Evolutionary conservation across 1,140 invertebrate species (phyloP).

Genomic region (Rhagoletis pomonella): DNA sequence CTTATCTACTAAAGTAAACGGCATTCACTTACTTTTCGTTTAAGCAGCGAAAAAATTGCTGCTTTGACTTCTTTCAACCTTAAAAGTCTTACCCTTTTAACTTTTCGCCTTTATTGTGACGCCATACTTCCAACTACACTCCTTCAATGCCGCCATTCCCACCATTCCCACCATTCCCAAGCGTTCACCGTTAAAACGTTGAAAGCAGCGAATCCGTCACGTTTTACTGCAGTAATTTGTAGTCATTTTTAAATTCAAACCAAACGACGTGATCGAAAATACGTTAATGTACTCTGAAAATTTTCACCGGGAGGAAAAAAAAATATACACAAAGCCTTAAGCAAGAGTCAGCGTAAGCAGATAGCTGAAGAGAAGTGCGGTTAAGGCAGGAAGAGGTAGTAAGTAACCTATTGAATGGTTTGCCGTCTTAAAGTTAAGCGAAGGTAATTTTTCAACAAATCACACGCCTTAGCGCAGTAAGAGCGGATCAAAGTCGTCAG

Average conservation of each 20-base stretch:
- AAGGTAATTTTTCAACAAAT: constrained; percentile 29
- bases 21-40: not conserved
- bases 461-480: not conserved
- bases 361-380: not conserved
- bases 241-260: constrained; percentile 39
- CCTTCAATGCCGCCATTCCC: not conserved
- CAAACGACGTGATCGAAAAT: constrained; percentile 38
- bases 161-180: no score
- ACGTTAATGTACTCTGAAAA: constrained; percentile 18
- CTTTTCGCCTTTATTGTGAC: not conserved
- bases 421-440: constrained; percentile 5
- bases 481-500: not conserved
- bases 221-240: constrained; percentile 45
- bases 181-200: not conserved
- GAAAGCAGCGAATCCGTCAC: constrained; percentile 24
- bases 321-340: not conserved
- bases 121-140: not conserved
- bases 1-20: not conserved
- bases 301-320: not conserved
- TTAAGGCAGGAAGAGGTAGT: not conserved
- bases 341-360: not conserved
- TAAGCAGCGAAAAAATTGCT: not conserved
- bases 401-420: constrained; percentile 16
- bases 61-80: not conserved
- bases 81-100: not conserved